Evolutionary conservation across 1,140 invertebrate genomes (phyloP).

Genomic region (Camponotus pennsylvanicus): DNA sequence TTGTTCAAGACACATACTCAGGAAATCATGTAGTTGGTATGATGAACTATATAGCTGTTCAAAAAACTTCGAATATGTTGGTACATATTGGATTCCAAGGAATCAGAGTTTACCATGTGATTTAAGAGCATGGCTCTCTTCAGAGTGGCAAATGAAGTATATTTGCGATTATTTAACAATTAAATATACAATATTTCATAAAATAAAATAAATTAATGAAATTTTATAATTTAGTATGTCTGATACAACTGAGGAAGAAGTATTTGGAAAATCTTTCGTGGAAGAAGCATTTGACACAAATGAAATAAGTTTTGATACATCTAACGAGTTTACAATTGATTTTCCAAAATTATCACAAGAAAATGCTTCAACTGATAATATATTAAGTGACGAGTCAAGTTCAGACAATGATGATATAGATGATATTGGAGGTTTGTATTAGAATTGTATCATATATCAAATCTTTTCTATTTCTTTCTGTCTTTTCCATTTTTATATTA

Average conservation of each 20-base stretch:
- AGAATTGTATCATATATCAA: not conserved
- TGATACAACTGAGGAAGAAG: not conserved
- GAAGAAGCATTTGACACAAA: not conserved
- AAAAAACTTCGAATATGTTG: conserved; percentile 83
- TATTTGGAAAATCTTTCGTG: not conserved
- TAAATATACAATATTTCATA: not conserved
- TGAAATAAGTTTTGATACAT: not conserved
- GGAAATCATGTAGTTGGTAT: conserved; percentile 87
- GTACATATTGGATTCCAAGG: conserved; percentile 85
- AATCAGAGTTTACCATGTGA: conserved; percentile 84
- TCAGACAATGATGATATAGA: not conserved
- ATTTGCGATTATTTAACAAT: conserved; percentile 31
- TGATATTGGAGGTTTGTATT: conserved; percentile 41
- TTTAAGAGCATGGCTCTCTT: conserved; percentile 85
- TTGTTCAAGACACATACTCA: conserved; percentile 84
- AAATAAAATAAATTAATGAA: too few relatives aligned
- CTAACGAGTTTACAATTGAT: not conserved
- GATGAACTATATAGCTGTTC: conserved; percentile 83
- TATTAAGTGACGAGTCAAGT: not conserved
- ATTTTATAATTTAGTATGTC: too few relatives aligned
- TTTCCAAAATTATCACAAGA: not conserved
- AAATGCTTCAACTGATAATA: not conserved
- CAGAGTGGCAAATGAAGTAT: conserved; percentile 81
- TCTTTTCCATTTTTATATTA: not conserved
- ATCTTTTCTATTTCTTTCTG: too few relatives aligned